Percentiles rank a stretch among this genome's conserved stretches.
Evolutionary conservation across 2,113 vertebrate species (phyloP).

Genomic region (Bagarius yarrelli): DNA sequence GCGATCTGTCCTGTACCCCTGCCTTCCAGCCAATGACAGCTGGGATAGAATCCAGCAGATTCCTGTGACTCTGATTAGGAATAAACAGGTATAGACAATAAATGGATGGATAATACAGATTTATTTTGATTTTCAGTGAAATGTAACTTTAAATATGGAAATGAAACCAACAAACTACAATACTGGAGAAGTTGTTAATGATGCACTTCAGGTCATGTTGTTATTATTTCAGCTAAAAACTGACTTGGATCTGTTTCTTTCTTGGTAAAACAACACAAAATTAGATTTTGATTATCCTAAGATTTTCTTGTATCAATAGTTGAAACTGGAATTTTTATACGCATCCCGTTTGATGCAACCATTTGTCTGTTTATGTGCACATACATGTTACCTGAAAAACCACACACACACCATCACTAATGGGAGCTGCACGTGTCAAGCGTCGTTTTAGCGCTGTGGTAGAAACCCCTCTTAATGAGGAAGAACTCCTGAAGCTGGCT

Average conservation of each 20-base stretch:
- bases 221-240: no score
- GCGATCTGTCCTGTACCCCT: not conserved
- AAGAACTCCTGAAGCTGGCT: constrained; percentile 77
- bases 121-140: no score
- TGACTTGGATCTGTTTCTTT: constrained; percentile 7
- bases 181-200: no score
- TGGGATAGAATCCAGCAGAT: no score
- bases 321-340: not conserved
- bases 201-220: no score
- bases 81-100: no score
- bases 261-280: not conserved
- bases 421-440: constrained; percentile 77
- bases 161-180: no score
- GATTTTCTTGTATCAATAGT: not conserved
- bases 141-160: no score
- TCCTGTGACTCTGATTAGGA: no score
- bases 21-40: no score
- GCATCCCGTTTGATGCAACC: not conserved
- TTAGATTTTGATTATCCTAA: not conserved
- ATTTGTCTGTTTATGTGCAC: not conserved
- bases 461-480: constrained; percentile 73
- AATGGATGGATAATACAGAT: no score
- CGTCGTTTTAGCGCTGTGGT: constrained; percentile 76
- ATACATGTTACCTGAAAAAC: not conserved
- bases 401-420: constrained; percentile 28